Base-by-base conservation (phyloP, 23 tunicate genomes). In the Ciona savignyi region DNA sequence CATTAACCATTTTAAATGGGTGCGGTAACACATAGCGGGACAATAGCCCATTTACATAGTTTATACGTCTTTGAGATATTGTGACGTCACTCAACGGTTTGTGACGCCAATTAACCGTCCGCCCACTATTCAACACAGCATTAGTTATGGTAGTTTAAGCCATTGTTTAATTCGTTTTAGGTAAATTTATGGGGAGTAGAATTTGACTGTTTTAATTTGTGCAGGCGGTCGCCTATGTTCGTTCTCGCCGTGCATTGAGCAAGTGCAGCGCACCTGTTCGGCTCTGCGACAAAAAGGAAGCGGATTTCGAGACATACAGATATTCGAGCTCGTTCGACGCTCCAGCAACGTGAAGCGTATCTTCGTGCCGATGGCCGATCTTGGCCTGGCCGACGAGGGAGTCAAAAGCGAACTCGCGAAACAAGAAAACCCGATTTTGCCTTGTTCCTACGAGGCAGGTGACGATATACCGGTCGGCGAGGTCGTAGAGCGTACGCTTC, bases 181-280 rank as follows among this genome's bases (percentile, higher is more conserved):
- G n/a, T n/a, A n/a, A n/a, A n/a, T n/a, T n/a, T n/a, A n/a, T n/a
- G n/a, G n/a, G n/a, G n/a, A n/a, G n/a, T n/a, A n/a, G n/a, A n/a
- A 21, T 23, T 73, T 2, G 3, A 62, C 31, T 25, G 23, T 68
- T 66, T 2, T n/a, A n/a, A n/a, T n/a, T n/a, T n/a, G n/a, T n/a
- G n/a, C 68, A 93, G 93, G 93, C 0, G 88, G 90, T 29, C 51
- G 93, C 33, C 35, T 93, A 21, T 93, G 98, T 56, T 81, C 93
- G 0, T 93, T 93, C 65, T 93, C 98, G 0, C 98, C 98, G 0
- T 93, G 98, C 78, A 86, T 93, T 28, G 98, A 93, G 60, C 98
- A 93, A 81, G 86, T 84, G 1, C 93, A 93, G 63, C 77, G 93
- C 25, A 81, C 84, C 21, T 93, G 93, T 65, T 68, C 74, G 23